These are phyloP conservation scores for Periphyllus acericola DNA, from an alignment of 2,888 invertebrate genomes.

Conservation along the genomic window DNA sequence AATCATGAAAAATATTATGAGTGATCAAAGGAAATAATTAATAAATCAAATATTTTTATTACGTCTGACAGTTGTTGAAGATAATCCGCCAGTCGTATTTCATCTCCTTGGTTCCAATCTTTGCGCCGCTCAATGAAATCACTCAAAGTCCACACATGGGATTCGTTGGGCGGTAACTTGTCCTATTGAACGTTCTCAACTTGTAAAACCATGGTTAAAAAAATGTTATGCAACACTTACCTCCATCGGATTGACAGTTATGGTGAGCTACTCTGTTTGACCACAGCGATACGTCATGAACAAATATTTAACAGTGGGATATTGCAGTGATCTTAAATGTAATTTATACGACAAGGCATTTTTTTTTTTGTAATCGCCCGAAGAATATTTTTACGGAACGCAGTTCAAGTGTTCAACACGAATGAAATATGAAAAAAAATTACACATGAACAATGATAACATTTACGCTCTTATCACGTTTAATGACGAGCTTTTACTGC, in stretches of 20 bases:
- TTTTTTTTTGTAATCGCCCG: not conserved
- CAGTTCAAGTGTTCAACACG: too few species aligned
- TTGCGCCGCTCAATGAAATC: constrained; percentile 54
- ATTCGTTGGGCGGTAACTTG: constrained; percentile 6
- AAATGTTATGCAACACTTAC: constrained; percentile 38
- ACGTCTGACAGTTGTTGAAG: constrained; percentile 45
- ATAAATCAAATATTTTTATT: not conserved
- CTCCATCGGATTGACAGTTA: constrained; percentile 33
- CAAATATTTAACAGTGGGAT: not conserved
- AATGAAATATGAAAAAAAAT: not conserved
- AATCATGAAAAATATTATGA: not conserved
- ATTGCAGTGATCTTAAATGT: not conserved
- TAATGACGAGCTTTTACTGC: not conserved
- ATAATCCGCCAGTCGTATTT: constrained; percentile 24
- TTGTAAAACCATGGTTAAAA: not conserved
- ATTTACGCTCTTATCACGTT: not conserved
- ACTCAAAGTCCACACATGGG: constrained; percentile 40
- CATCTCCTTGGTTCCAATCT: constrained; percentile 51
- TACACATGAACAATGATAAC: not conserved
- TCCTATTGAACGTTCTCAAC: not conserved
- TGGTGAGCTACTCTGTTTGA: not conserved
- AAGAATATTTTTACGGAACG: not conserved
- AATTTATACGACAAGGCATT: not conserved
- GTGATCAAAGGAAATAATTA: not conserved
- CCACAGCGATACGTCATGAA: not conserved